Percentiles rank a stretch among this genome's conserved stretches.
These are phyloP conservation scores for Heliocidaris tuberculata DNA, from an alignment of 35 echinoderm and acorn worm genomes.

Conservation along the genomic window DNA sequence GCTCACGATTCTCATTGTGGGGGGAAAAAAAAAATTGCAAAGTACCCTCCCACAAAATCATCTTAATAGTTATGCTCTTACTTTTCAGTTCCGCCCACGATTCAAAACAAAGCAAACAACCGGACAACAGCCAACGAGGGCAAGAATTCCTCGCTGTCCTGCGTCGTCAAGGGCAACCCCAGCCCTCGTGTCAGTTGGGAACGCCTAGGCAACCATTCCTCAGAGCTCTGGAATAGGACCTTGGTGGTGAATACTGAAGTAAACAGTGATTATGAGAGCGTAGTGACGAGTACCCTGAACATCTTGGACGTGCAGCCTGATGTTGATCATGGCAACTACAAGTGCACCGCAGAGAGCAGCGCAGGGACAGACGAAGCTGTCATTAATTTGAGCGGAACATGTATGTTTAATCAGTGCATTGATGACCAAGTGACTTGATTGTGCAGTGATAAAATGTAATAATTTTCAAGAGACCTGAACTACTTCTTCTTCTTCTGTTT, in stretches of 20 bases:
- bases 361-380: background rate
- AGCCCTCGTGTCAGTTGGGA: background rate
- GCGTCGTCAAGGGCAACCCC: background rate
- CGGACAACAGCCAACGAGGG: conserved; percentile 16
- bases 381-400: conserved; percentile 23
- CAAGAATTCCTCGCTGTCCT: background rate
- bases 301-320: background rate
- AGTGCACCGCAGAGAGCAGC: background rate
- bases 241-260: background rate
- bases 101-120: background rate
- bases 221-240: background rate
- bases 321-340: conserved; percentile 6
- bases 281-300: conserved; percentile 7
- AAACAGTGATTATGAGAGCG: conserved; percentile 5
- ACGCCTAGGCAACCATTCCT: background rate
- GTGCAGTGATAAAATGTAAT: background rate
- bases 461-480: background rate
- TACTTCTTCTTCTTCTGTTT: background rate
- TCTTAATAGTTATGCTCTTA: background rate
- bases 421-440: background rate
- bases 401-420: conserved; percentile 7
- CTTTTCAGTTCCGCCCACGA: conserved; percentile 41
- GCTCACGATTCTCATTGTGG: no score
- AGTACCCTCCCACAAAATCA: background rate
- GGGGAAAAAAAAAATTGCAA: no score